These are phyloP conservation scores for Sakesphorus luctuosus DNA, from an alignment of 2,113 vertebrate genomes.

Conservation along the genomic window DNA sequence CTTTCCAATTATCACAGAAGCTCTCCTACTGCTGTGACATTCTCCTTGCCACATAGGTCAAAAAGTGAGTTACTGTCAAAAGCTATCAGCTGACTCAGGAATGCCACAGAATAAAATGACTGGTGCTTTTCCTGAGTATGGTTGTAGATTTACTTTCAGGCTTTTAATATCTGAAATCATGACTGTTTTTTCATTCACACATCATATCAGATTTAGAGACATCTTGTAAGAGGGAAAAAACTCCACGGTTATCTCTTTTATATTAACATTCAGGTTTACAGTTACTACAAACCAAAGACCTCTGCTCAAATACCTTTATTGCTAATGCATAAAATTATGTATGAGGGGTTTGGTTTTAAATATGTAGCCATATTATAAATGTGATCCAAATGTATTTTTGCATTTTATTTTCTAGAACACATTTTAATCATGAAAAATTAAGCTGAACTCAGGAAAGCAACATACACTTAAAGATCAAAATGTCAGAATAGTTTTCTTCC, in stretches of 20 bases:
- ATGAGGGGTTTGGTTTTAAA: background rate
- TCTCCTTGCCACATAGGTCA: slow-evolving; percentile 52
- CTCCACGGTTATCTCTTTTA: background rate
- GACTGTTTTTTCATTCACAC: background rate
- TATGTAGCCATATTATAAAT: background rate
- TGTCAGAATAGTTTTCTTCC: background rate
- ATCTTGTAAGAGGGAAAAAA: background rate
- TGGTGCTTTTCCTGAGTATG: background rate
- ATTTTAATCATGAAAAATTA: background rate
- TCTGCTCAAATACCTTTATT: background rate
- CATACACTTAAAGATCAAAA: background rate
- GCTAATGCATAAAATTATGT: background rate
- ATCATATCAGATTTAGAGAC: background rate
- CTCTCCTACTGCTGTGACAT: slow-evolving; percentile 42
- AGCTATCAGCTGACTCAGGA: slow-evolving; percentile 29
- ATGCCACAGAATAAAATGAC: background rate
- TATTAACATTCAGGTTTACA: background rate
- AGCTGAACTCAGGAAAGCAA: background rate
- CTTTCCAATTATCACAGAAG: slow-evolving; percentile 62
- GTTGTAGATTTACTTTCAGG: background rate
- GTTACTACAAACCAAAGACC: background rate
- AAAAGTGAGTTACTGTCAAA: slow-evolving; percentile 64
- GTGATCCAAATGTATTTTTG: background rate
- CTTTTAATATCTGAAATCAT: background rate
- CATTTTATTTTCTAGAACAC: background rate